phyloP scores from a whole-genome alignment of 2,888 invertebrate species.

The Ceraclea dissimilis region DNA sequence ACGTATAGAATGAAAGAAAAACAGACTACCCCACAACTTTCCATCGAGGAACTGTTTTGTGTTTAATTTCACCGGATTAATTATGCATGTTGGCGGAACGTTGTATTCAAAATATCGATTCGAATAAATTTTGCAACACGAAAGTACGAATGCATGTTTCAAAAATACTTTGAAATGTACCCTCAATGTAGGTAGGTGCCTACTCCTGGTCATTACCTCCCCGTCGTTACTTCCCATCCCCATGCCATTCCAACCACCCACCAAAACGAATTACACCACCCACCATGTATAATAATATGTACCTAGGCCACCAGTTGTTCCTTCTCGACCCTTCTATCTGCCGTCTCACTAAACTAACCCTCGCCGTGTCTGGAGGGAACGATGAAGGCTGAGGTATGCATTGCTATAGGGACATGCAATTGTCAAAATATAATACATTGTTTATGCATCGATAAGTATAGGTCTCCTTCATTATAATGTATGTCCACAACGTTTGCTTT shows the following conservation, averaged over 20 bases:
- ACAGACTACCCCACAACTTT: too few species aligned
- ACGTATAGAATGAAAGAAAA: too few species aligned
- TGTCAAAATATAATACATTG: too few species aligned
- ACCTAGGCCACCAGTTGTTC: background rate
- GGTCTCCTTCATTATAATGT: too few species aligned
- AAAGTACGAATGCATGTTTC: background rate
- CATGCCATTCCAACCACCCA: background rate
- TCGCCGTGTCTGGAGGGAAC: background rate
- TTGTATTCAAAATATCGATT: background rate
- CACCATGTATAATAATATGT: background rate
- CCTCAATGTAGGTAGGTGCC: background rate
- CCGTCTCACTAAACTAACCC: background rate
- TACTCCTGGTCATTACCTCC: background rate
- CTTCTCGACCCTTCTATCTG: background rate
- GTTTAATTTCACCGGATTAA: too few species aligned
- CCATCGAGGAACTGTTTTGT: too few species aligned
- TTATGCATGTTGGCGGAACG: background rate
- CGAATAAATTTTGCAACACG: background rate
- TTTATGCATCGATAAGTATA: too few species aligned
- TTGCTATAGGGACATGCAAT: too few species aligned
- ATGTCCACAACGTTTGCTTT: too few species aligned
- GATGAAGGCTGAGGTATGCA: too few species aligned
- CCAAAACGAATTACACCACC: constrained; percentile 1
- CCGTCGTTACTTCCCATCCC: background rate
- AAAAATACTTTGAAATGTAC: background rate